phyloP scores from a whole-genome alignment of 2,888 invertebrate genomes.

The Pediacus dermestoides region DNA sequence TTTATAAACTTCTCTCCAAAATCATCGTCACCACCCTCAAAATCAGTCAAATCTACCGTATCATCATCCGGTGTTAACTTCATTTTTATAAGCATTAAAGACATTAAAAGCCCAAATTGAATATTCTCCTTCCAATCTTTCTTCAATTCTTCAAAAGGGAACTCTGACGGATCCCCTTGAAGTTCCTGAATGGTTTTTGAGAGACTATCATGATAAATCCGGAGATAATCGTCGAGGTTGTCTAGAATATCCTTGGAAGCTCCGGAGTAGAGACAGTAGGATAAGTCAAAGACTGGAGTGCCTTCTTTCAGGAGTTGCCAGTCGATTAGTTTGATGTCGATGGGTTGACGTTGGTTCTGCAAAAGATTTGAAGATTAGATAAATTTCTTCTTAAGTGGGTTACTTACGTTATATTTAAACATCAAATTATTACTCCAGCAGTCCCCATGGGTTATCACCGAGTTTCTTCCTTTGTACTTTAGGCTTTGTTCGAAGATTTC shows the following conservation, averaged over 20 bases:
- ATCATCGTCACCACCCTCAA: neutral
- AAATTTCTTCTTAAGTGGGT: neutral
- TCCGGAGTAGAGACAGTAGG: constrained; percentile 32
- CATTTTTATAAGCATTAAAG: neutral
- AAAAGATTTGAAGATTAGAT: neutral
- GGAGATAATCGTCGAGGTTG: constrained; percentile 26
- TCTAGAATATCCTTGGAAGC: constrained; percentile 24
- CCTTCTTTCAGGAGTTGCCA: constrained; percentile 15
- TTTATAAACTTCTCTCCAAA: too few species aligned
- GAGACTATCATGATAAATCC: constrained; percentile 30
- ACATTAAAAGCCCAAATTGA: constrained; percentile 1
- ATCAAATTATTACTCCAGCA: constrained; percentile 22
- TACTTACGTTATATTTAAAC: constrained; percentile 19
- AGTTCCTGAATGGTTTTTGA: constrained; percentile 20
- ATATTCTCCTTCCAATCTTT: constrained; percentile 12
- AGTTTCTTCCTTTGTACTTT: constrained; percentile 6
- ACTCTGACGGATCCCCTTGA: constrained; percentile 24
- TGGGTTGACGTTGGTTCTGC: constrained; percentile 2
- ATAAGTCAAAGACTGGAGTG: constrained; percentile 28
- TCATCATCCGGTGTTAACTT: constrained; percentile 2
- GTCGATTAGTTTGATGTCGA: constrained; percentile 17
- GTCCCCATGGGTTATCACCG: constrained; percentile 19
- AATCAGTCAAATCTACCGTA: neutral
- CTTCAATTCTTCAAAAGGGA: constrained; percentile 11
- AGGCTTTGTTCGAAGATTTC: neutral